Base-by-base conservation (phyloP, 1,140 invertebrate genomes). In the Meloidogyne floridensis region DNA sequence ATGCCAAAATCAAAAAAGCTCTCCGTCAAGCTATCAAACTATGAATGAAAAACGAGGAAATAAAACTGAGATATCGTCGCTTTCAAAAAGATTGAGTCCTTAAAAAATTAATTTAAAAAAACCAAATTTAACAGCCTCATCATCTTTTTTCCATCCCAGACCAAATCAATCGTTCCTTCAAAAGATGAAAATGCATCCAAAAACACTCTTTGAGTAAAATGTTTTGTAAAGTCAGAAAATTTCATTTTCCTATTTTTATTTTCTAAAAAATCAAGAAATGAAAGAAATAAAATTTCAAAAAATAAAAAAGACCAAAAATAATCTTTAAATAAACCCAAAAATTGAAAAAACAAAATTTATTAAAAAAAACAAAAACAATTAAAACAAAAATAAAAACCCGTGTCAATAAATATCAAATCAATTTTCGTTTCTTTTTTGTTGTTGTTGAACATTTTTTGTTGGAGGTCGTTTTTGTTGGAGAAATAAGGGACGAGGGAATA, bases 61-160 rank as follows among this genome's bases (percentile, higher is more conserved):
- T 32, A 32, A 32, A 32, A 32, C 32, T 32, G 32, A 0, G 32
- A 32, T 32, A 32, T 32, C 1, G 32, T 32, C 32, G 32, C 0
- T 32, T 32, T 32, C 32, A 7, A 51, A 51, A 42, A 54, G 47
- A 83, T 81, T 20, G 0, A 32, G 32, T 32, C 32, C 43, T 65
- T 32, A 11, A 32, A 42, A 79, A 53, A 78, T 7, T 6, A 47
- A 74, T 4, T 80, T 20, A 8, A 42, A 59, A 18, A 65, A 78
- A 83, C 82, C 72, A 83, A 18, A 75, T 82, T 82, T 15, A 83
- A 72, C 42, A 85, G 83, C 13, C 59, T 75, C n/a, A 83, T 83
- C 59, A 83, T 53, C 18, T 47, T 15, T 56, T 79, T 79, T 6
- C 81, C 74, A 42, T 83, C 82, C 82, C 82, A 83, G 42, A 83